Conservation (phyloP, 2,888 invertebrate genomes). For the Chloroclystis v-ata region DNA sequence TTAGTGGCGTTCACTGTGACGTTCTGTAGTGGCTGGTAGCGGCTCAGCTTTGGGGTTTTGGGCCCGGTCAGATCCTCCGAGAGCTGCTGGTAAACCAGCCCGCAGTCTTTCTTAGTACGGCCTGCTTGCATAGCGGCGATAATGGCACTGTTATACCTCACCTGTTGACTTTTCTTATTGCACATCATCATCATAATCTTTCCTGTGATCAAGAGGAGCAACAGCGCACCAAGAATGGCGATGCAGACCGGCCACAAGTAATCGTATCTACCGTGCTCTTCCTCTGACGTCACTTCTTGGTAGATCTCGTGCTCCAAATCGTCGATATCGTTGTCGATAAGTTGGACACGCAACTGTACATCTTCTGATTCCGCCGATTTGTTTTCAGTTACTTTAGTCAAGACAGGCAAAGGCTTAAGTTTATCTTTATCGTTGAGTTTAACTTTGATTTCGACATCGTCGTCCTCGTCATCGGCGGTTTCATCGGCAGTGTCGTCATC, state of each 20-base stretch:
- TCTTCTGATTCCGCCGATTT: conserved; percentile 29
- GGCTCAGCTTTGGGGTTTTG: conserved; percentile 82
- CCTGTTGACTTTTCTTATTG: conserved; percentile 54
- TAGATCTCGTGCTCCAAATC: conserved; percentile 51
- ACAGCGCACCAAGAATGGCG: conserved; percentile 76
- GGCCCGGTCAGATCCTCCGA: conserved; percentile 86
- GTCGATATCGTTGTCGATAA: conserved; percentile 54
- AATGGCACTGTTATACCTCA: conserved; percentile 74
- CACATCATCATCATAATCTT: conserved; percentile 71
- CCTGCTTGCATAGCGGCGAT: conserved; percentile 73
- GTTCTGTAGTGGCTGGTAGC: conserved; percentile 78
- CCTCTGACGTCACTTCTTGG: conserved; percentile 51
- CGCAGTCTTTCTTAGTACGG: conserved; percentile 82
- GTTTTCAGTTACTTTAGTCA: conserved; percentile 4
- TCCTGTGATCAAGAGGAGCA: conserved; percentile 73
- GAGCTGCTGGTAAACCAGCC: conserved; percentile 86
- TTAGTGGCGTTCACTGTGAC: conserved; percentile 67
- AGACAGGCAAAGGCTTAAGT: conserved; percentile 8
- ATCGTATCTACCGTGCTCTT: conserved; percentile 67
- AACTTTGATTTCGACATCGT: conserved; percentile 62
- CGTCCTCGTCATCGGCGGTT: conserved; percentile 41
- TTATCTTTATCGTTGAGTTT: conserved; percentile 19
- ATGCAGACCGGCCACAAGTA: conserved; percentile 79
- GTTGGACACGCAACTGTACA: conserved; percentile 54
- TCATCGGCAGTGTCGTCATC: conserved; percentile 32